phyloP scores from a whole-genome alignment of 2,113 vertebrate genomes.

The Uria lomvia region DNA sequence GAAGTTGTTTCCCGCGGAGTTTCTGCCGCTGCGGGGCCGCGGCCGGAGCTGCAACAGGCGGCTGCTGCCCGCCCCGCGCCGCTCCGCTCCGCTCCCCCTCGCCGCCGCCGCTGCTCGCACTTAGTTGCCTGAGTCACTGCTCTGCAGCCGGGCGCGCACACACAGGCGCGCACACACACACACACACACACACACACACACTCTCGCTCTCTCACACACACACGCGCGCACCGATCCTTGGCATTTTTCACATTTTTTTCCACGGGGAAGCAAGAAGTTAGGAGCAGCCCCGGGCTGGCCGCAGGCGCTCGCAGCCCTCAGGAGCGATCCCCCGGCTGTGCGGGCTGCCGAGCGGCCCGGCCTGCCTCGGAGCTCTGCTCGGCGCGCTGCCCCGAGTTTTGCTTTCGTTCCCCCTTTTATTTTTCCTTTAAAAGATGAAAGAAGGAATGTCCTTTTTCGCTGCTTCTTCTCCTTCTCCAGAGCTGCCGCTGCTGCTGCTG shows the following conservation, averaged over 20 bases:
- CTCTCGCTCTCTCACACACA: not conserved
- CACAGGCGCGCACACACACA: not conserved
- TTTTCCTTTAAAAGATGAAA: constrained; percentile 80
- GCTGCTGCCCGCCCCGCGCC: constrained; percentile 8
- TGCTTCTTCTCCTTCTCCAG: constrained; percentile 83
- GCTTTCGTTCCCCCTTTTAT: not conserved
- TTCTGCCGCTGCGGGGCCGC: constrained; percentile 53
- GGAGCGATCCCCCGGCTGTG: not conserved
- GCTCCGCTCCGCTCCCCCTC: not conserved
- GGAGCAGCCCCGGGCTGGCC: constrained; percentile 64
- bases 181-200: not conserved
- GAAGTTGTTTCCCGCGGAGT: constrained; percentile 60
- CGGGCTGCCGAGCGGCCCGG: constrained; percentile 7
- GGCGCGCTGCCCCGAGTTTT: not conserved
- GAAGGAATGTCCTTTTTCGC: constrained; percentile 80
- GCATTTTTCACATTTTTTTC: constrained; percentile 86
- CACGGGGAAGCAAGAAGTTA: constrained; percentile 71
- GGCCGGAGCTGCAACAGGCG: constrained; percentile 74
- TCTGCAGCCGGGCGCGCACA: constrained; percentile 44
- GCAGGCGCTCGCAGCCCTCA: not conserved
- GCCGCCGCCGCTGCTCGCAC: constrained; percentile 23
- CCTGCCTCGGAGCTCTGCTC: not conserved
- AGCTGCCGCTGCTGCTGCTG: constrained; percentile 84
- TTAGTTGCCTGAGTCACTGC: constrained; percentile 66
- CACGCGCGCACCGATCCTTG: constrained; percentile 69